Conservation (phyloP, 1,140 invertebrate species). For the Lamellibrachia luymesi region DNA sequence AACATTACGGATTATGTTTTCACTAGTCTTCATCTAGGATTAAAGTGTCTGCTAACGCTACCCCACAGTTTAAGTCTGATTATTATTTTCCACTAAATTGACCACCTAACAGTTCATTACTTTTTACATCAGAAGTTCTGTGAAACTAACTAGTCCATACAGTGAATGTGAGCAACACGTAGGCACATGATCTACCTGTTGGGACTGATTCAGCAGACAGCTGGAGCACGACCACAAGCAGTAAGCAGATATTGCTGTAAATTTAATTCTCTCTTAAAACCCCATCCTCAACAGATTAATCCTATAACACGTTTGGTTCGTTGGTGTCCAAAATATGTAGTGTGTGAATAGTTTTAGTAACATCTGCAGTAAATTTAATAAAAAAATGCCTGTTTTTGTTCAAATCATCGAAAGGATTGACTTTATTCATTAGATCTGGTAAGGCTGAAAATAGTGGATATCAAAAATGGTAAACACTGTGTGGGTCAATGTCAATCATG, state of each 20-base stretch:
- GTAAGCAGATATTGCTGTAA: background rate
- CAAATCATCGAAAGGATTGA: too few relatives aligned
- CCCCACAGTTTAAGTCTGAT: background rate
- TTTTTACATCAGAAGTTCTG: background rate
- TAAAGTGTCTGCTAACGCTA: background rate
- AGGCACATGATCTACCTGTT: background rate
- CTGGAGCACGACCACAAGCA: background rate
- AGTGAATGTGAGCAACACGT: background rate
- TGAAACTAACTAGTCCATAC: background rate
- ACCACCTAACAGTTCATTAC: background rate
- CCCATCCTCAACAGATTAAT: too few relatives aligned
- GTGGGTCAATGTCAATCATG: too few relatives aligned
- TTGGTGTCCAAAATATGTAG: too few relatives aligned
- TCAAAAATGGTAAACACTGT: too few relatives aligned
- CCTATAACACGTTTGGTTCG: too few relatives aligned
- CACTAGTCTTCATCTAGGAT: background rate
- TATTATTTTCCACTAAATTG: background rate
- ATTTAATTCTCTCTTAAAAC: background rate
- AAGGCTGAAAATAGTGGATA: too few relatives aligned
- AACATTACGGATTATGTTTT: background rate
- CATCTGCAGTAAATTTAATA: too few relatives aligned
- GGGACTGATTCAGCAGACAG: background rate
- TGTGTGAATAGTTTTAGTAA: too few relatives aligned
- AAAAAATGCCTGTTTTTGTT: too few relatives aligned
- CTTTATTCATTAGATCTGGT: too few relatives aligned